Evolutionary conservation across 2,888 invertebrate genomes (phyloP).

Genomic region (Platycheirus albimanus): DNA sequence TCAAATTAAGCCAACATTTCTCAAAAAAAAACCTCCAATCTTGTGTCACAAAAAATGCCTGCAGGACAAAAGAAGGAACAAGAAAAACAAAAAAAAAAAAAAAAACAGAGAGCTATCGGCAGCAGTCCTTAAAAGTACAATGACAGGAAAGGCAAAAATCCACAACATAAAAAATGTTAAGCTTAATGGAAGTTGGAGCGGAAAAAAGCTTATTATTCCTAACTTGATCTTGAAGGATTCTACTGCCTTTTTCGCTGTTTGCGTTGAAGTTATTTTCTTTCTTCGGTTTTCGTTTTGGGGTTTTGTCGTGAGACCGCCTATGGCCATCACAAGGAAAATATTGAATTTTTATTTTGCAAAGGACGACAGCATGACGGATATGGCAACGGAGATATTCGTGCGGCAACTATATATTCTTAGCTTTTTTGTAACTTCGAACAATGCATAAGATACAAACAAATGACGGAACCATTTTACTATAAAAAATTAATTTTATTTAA

Average conservation of each 20-base stretch:
- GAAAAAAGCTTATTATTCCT: slow-evolving; percentile 42
- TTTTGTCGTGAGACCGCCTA: slow-evolving; percentile 22
- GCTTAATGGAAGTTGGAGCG: slow-evolving; percentile 42
- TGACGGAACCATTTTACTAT: slow-evolving; percentile 15
- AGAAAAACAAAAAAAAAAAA: neutral
- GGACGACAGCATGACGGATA: neutral
- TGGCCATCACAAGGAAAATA: slow-evolving; percentile 51
- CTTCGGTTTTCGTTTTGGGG: slow-evolving; percentile 40
- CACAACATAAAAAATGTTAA: slow-evolving; percentile 33
- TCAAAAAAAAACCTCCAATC: slow-evolving; percentile 20
- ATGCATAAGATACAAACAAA: slow-evolving; percentile 2
- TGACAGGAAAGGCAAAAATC: slow-evolving; percentile 27
- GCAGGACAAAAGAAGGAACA: slow-evolving; percentile 11
- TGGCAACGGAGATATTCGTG: slow-evolving; percentile 25
- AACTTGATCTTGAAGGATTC: slow-evolving; percentile 48
- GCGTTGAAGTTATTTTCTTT: slow-evolving; percentile 36
- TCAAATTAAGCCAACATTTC: slow-evolving; percentile 23
- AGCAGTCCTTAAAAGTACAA: slow-evolving; percentile 22
- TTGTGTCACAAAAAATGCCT: slow-evolving; percentile 35
- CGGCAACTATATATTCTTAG: slow-evolving; percentile 5
- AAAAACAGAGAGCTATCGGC: slow-evolving; percentile 15
- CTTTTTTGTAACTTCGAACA: slow-evolving; percentile 4
- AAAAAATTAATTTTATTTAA: slow-evolving; percentile 31
- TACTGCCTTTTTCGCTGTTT: slow-evolving; percentile 4
- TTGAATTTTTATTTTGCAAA: slow-evolving; percentile 53